These are phyloP conservation scores for Lithophane semibrunnea DNA, from an alignment of 2,888 invertebrate species.

Conservation along the genomic window DNA sequence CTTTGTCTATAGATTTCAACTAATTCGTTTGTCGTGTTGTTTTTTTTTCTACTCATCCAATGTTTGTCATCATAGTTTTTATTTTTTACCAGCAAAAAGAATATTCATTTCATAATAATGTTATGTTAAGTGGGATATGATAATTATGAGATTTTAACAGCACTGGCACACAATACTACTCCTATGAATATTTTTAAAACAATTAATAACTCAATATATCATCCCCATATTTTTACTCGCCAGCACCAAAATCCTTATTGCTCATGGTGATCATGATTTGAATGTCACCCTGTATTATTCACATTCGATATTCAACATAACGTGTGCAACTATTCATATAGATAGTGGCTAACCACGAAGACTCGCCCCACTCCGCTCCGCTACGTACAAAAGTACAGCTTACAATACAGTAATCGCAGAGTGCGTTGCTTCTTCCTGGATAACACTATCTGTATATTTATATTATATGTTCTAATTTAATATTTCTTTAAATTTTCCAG, in stretches of 20 bases:
- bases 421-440: no score
- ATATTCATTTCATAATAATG: conserved; percentile 20
- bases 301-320: background rate
- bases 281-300: conserved; percentile 8
- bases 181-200: background rate
- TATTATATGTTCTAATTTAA: conserved; percentile 10
- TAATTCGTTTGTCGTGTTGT: conserved; percentile 73
- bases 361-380: no score
- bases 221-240: conserved; percentile 26
- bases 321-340: background rate
- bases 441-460: no score
- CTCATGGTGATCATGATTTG: conserved; percentile 6
- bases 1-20: conserved; percentile 62
- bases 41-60: conserved; percentile 66
- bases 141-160: conserved; percentile 9
- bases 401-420: no score
- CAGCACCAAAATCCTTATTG: conserved; percentile 15
- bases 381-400: no score
- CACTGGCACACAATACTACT: conserved; percentile 19
- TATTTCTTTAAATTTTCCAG: conserved; percentile 80
- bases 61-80: conserved; percentile 49
- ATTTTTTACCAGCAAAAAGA: conserved; percentile 32
- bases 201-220: conserved; percentile 8
- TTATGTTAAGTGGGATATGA: conserved; percentile 2
- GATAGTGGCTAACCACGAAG: no score